Base-by-base conservation (phyloP, 2,113 vertebrate species). In the Tympanuchus pallidicinctus region DNA sequence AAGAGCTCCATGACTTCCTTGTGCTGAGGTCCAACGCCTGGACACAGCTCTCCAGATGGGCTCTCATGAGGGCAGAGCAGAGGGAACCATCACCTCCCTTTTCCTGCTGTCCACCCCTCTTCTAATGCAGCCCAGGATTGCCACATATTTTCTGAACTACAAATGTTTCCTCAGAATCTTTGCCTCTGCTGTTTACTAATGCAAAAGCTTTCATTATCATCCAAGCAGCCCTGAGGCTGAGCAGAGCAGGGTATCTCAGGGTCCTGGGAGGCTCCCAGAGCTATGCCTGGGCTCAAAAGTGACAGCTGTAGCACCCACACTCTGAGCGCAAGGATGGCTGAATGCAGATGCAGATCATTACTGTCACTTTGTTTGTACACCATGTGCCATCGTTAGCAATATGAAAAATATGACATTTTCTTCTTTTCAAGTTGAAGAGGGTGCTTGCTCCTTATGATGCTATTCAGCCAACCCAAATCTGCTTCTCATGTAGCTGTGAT, bases 211-310 rank as follows among this genome's bases (percentile, higher is more conserved):
- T 34, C 36, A 34, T 36, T 43, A 36, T 7, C 19, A 24, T 43
- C 24, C 2, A 5, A 50, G 69, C 34, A 36, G 69, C 47, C 61
- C 10, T 17, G 36, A 25, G 6, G 19, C 13, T 28, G 36, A 42
- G 6, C 36, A 61, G 72, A 48, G 14, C 0, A 4, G 32, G 18
- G 9, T 11, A 56, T 13, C 13, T 40, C 42, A 4, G 14, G 67
- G 20, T 45, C 43, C 13, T 28, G 54, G 63, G 34, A 24, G 13
- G 20, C 47, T 83, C 38, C 59, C 8, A 16, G 40, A 78, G 13
- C 25, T 72, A 67, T 10, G 10, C 0, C 36, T 72, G 22, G 1
- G 8, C 59, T 3, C 5, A 13, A 36, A 3, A 27, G 17, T 16
- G 47, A 28, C 16, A 57, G 40, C 28, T 70, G 70, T 14, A 71